phyloP scores from a whole-genome alignment of 2,888 invertebrate species.

The Stenurella melanura region DNA sequence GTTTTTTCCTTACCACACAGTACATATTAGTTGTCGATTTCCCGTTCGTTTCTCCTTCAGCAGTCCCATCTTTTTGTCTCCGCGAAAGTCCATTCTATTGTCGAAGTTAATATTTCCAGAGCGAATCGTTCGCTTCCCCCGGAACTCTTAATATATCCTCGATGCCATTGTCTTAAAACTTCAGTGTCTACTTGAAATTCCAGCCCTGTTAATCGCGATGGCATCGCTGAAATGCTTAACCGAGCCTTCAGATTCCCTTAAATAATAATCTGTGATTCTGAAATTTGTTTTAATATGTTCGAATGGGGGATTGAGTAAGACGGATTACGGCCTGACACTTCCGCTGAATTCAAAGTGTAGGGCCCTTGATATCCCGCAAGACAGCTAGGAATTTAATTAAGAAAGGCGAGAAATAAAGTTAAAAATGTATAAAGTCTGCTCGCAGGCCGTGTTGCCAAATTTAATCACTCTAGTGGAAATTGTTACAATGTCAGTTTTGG shows the following conservation, averaged over 20 bases:
- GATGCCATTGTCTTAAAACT: constrained; percentile 5
- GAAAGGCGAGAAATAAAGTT: background rate
- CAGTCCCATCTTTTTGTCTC: constrained; percentile 7
- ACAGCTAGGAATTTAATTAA: background rate
- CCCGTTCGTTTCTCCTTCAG: background rate
- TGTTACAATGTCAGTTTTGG: too few species aligned
- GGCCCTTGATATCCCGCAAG: background rate
- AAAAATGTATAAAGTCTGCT: background rate
- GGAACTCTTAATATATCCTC: constrained; percentile 21
- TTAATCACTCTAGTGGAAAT: too few species aligned
- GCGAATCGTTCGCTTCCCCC: constrained; percentile 14
- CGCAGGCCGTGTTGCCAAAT: too few species aligned
- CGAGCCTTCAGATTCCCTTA: constrained; percentile 9
- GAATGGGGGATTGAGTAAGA: constrained; percentile 9
- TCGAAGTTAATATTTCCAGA: constrained; percentile 14
- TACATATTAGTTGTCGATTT: background rate
- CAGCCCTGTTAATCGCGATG: background rate
- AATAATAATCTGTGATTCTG: background rate
- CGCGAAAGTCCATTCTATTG: constrained; percentile 5
- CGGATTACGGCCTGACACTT: background rate
- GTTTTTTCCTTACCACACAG: background rate
- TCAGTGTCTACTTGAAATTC: constrained; percentile 10
- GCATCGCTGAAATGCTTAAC: background rate
- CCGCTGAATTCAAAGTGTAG: background rate
- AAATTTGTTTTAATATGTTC: constrained; percentile 14